Evolutionary conservation across 2,888 invertebrate species (phyloP).

Genomic region (Corythucha ciliata): DNA sequence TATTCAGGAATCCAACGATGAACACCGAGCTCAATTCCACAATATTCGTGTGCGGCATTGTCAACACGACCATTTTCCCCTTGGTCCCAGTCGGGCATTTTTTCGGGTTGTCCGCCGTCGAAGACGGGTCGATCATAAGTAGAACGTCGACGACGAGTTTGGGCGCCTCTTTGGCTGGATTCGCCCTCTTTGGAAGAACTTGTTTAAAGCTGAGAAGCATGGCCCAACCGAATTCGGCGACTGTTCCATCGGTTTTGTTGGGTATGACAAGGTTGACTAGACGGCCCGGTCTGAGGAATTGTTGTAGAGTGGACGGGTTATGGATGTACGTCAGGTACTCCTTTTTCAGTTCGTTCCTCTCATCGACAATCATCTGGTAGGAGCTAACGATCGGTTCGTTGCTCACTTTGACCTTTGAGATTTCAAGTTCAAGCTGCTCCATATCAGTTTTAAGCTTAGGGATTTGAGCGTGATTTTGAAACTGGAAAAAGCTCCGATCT

Average conservation of each 20-base stretch:
- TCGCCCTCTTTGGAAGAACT: conserved; percentile 40
- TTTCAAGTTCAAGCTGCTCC: conserved; percentile 33
- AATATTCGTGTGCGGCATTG: conserved; percentile 72
- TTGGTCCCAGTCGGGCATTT: conserved; percentile 40
- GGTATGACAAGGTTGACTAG: conserved; percentile 48
- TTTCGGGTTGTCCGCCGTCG: conserved; percentile 28
- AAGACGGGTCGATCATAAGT: conserved; percentile 23
- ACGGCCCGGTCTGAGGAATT: conserved; percentile 67
- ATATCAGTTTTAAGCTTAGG: conserved; percentile 77
- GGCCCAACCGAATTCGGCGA: conserved; percentile 91
- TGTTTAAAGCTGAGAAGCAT: conserved; percentile 87
- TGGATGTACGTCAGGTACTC: conserved; percentile 59
- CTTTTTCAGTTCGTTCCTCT: conserved; percentile 61
- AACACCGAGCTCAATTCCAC: conserved; percentile 76
- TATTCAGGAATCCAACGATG: no score
- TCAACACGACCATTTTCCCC: conserved; percentile 83
- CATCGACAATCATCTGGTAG: conserved; percentile 71
- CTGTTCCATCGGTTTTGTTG: conserved; percentile 50
- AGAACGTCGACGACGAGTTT: conserved; percentile 25
- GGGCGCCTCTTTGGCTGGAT: conserved; percentile 8
- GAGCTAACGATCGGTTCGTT: conserved; percentile 22
- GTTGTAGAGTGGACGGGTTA: conserved; percentile 71
- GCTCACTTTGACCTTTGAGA: conserved; percentile 15
- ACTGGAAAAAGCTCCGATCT: conserved; percentile 96
- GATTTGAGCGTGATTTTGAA: conserved; percentile 94